phyloP scores from a whole-genome alignment of 2,888 invertebrate species.

The Mimumesa dahlbomi region DNA sequence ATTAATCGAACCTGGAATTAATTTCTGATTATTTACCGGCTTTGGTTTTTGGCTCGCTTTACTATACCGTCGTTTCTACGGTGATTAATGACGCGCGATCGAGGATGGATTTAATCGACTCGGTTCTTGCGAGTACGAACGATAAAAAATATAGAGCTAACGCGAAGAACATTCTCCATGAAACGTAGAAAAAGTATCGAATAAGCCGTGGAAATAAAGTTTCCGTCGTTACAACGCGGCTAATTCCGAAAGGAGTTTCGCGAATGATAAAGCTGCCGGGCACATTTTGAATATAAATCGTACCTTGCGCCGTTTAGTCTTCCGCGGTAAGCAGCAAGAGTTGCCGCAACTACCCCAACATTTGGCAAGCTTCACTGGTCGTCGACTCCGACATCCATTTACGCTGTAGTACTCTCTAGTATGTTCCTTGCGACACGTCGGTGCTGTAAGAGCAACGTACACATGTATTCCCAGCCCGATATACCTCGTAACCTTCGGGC shows the following conservation, averaged over 20 bases:
- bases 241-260: neutral
- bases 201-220: no score
- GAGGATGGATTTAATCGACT: no score
- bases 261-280: no score
- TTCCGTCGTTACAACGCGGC: no score
- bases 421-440: constrained; percentile 93
- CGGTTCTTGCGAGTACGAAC: no score
- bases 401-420: constrained; percentile 95
- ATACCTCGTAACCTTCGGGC: neutral
- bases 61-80: no score
- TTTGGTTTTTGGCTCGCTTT: no score
- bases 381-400: constrained; percentile 93
- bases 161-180: no score
- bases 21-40: constrained; percentile 9
- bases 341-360: constrained; percentile 92
- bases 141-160: no score
- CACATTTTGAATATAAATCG: neutral
- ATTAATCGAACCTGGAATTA: constrained; percentile 89
- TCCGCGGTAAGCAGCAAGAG: constrained; percentile 94
- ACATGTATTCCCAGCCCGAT: neutral
- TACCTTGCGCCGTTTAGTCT: constrained; percentile 96
- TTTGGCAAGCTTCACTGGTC: constrained; percentile 94
- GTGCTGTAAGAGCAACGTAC: constrained; percentile 81
- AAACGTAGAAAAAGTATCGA: no score
- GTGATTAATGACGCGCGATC: no score